A percentile compares a stretch with the other conserved stretches of the same genome.
Conservation (phyloP, 2,113 vertebrate species). For the Dermatemys mawii region DNA sequence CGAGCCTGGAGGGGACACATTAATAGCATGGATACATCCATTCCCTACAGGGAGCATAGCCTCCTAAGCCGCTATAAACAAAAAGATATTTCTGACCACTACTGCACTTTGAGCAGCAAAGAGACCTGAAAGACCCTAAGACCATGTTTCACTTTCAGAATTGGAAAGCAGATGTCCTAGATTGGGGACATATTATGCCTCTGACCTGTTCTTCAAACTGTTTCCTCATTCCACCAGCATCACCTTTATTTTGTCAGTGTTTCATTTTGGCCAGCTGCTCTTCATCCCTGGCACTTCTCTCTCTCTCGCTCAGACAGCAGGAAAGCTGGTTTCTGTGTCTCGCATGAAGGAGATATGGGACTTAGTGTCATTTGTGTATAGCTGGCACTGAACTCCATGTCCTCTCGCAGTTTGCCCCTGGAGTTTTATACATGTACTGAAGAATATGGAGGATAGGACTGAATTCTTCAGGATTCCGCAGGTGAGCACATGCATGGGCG, state of each 20-base stretch:
- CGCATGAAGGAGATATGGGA: background rate
- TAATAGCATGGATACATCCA: background rate
- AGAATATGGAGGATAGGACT: background rate
- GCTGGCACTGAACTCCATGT: background rate
- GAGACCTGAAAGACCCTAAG: background rate
- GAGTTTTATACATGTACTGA: background rate
- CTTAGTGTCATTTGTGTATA: background rate
- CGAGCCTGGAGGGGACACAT: background rate
- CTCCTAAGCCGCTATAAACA: slow-evolving; percentile 6
- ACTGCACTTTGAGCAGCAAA: background rate
- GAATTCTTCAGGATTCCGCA: background rate
- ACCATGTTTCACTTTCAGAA: background rate
- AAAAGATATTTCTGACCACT: background rate
- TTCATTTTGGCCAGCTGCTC: background rate
- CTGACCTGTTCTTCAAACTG: background rate
- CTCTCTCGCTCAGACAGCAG: slow-evolving; percentile 4
- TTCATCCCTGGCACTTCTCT: background rate
- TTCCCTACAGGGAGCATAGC: background rate
- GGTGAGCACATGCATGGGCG: background rate
- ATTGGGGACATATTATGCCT: background rate
- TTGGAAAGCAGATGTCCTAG: background rate
- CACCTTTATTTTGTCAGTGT: background rate
- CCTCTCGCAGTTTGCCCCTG: background rate
- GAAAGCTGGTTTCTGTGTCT: background rate
- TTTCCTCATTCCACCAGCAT: background rate